Evolutionary conservation across 1,140 invertebrate genomes (phyloP), one percentile per base, ranked within the genome.

Genomic region (Zaprionus nigranus): DNA sequence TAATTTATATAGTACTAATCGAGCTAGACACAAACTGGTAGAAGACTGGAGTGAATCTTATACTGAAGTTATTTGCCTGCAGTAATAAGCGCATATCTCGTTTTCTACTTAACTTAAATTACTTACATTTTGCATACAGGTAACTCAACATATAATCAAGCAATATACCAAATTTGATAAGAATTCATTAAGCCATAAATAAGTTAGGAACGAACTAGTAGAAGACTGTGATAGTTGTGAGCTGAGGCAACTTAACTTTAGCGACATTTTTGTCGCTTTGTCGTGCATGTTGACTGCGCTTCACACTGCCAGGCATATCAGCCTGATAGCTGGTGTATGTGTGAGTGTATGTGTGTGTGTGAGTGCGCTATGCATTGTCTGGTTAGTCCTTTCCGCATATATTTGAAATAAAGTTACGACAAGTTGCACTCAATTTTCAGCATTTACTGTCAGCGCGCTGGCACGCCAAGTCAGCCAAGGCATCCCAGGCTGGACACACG

Each of bases 361-460:
- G 78, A 38, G 43, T 28, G 66, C 72, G 70, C 70, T 81, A 72
- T 88, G 84, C 85, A 82, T 82, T 90, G 85, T 90, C 81, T 88
- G 84, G 84, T 88, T 90, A 84, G 84, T 88, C 85, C 84, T 90
- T 88, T 84, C 84, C 84, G 84, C 84, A 90, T 88, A 90, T 88
- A 88, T 88, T 90, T 88, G 82, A 88, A 88, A 88, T 88, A 88
- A 88, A 88, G 85, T 88, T 88, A 88, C 85, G 85, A 88, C 85
- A 85, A 88, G 85, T 88, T 88, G 85, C 85, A 90, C 85, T 88
- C 86, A 90, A 88, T 88, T 88, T 88, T 88, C 85, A 88, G 79
- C 85, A 88, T 88, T 88, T 88, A 88, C 85, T 88, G 85, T 88
- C 85, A 88, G 78, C 75, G 69, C 30, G 54, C 62, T 79, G 86